Conservation (phyloP, 2,888 invertebrate genomes). For the Phortica okadai region DNA sequence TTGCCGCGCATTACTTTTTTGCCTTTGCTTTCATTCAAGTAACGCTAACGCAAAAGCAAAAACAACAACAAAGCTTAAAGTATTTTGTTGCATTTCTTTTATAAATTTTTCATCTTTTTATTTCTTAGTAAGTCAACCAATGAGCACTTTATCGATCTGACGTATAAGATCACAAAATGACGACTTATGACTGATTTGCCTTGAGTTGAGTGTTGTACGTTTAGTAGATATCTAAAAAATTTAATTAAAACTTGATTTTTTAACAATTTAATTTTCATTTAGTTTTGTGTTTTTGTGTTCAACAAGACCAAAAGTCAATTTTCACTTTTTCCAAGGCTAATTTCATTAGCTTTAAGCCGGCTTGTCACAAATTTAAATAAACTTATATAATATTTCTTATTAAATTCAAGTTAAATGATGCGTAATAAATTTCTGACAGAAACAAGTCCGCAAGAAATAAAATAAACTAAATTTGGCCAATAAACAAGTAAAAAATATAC, state of each 20-base stretch:
- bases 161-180: too few species aligned
- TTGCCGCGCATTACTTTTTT: conserved; percentile 38
- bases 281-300: too few species aligned
- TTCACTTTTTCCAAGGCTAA: not conserved
- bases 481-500: not conserved
- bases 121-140: not conserved
- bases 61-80: not conserved
- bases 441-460: not conserved
- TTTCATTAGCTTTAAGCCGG: too few species aligned
- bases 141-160: too few species aligned
- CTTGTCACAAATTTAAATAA: too few species aligned
- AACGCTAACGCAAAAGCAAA: too few species aligned
- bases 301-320: not conserved
- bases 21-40: conserved; percentile 14
- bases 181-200: too few species aligned
- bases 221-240: too few species aligned
- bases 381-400: not conserved
- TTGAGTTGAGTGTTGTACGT: too few species aligned
- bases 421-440: not conserved
- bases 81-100: not conserved
- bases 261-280: too few species aligned
- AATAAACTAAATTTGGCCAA: not conserved
- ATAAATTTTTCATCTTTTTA: not conserved
- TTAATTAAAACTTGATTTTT: too few species aligned
- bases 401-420: not conserved